Conservation (phyloP, 2,888 invertebrate genomes). For the Drosophila leonis region DNA sequence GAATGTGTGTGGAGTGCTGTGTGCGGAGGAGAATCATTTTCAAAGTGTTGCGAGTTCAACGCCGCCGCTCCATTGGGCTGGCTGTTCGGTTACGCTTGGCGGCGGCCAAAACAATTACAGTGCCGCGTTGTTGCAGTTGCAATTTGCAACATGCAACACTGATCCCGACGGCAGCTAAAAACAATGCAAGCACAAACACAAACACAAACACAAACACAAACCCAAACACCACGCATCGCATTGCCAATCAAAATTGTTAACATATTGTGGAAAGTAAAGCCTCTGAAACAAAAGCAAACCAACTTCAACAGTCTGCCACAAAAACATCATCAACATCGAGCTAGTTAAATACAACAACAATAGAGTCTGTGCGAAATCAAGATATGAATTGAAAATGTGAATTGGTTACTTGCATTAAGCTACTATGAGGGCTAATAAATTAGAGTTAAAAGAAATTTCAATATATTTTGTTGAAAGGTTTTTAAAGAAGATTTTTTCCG, state of each 20-base stretch:
- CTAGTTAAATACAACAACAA: conserved; percentile 22
- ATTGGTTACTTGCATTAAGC: conserved; percentile 26
- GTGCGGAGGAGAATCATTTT: conserved; percentile 41
- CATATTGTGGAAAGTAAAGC: conserved; percentile 61
- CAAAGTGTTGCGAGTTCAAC: conserved; percentile 60
- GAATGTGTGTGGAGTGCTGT: conserved; percentile 45
- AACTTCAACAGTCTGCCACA: conserved; percentile 49
- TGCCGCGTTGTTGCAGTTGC: conserved; percentile 33
- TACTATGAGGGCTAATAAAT: conserved; percentile 30
- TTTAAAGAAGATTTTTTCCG: not conserved
- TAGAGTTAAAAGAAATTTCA: conserved; percentile 6
- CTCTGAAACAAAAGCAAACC: conserved; percentile 20
- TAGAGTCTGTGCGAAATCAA: conserved; percentile 42
- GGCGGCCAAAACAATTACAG: conserved; percentile 56
- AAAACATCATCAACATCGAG: conserved; percentile 23
- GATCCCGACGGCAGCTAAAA: conserved; percentile 48
- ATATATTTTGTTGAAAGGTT: not conserved
- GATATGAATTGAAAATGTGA: conserved; percentile 37
- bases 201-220: conserved; percentile 8
- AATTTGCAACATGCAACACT: conserved; percentile 75
- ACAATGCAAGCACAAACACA: conserved; percentile 55
- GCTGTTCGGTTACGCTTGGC: conserved; percentile 68
- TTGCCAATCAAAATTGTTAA: conserved; percentile 73
- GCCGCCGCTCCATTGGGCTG: conserved; percentile 54
- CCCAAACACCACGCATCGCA: conserved; percentile 56